Evolutionary conservation across 2,888 invertebrate species (phyloP).

Genomic region (Acholoe squamosa): DNA sequence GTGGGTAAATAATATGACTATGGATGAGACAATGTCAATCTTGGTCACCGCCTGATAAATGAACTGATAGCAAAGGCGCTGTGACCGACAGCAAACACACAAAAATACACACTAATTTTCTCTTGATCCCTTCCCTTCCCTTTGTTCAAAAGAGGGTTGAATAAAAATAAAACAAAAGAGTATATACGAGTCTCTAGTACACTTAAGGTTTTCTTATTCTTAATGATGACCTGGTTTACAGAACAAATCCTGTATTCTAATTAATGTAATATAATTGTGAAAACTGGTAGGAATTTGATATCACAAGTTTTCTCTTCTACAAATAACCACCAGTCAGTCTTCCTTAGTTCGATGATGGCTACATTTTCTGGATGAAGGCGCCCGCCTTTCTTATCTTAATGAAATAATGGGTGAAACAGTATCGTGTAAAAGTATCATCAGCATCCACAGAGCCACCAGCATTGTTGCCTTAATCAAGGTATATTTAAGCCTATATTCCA

Average conservation of each 20-base stretch:
- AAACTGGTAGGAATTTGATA: slow-evolving; percentile 41
- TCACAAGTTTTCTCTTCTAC: slow-evolving; percentile 38
- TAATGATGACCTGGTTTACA: slow-evolving; percentile 3
- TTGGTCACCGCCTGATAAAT: background rate
- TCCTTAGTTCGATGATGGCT: slow-evolving; percentile 36
- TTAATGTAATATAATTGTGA: background rate
- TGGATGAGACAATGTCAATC: background rate
- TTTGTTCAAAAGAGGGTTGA: slow-evolving; percentile 5
- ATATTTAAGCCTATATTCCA: background rate
- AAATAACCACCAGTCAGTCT: slow-evolving; percentile 41
- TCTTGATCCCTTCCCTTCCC: background rate
- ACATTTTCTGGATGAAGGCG: slow-evolving; percentile 11
- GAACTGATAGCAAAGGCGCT: background rate
- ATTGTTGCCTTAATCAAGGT: background rate
- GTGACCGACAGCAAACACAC: background rate
- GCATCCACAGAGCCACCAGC: slow-evolving; percentile 19
- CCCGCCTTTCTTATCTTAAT: background rate
- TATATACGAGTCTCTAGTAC: background rate
- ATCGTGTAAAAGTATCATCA: slow-evolving; percentile 34
- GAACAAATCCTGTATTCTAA: background rate
- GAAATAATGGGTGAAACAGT: slow-evolving; percentile 45
- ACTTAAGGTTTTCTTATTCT: background rate
- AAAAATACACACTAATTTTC: slow-evolving; percentile 33
- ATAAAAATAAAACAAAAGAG: background rate
- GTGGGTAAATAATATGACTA: background rate